phyloP scores from a whole-genome alignment of 2,888 invertebrate species.

The Drosophila yooni region DNA sequence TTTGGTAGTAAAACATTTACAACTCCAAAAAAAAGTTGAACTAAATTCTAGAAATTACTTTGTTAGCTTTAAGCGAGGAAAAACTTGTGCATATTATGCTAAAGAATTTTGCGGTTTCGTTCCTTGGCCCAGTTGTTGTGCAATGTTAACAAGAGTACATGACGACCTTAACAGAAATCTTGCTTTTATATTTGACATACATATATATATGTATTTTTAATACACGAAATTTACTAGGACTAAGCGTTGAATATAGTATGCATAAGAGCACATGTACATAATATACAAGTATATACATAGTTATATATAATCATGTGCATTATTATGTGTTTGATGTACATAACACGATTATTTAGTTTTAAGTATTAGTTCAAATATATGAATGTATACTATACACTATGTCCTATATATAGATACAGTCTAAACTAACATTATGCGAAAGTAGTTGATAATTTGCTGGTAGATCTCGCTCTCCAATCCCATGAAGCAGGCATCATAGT shows the following conservation, averaged over 20 bases:
- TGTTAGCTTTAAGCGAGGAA: background rate
- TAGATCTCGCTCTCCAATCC: slow-evolving; percentile 65
- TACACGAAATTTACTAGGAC: slow-evolving; percentile 19
- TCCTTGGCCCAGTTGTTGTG: slow-evolving; percentile 40
- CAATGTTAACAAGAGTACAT: slow-evolving; percentile 42
- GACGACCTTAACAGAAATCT: slow-evolving; percentile 33
- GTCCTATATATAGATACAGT: slow-evolving; percentile 23
- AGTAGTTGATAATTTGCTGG: slow-evolving; percentile 67
- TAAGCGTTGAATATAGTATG: slow-evolving; percentile 20
- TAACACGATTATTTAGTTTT: slow-evolving; percentile 44
- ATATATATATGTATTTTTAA: slow-evolving; percentile 40
- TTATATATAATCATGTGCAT: slow-evolving; percentile 38
- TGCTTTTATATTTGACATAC: slow-evolving; percentile 40
- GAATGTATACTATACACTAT: slow-evolving; percentile 36
- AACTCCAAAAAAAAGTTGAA: background rate
- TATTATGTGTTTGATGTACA: slow-evolving; percentile 40
- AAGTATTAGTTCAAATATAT: slow-evolving; percentile 69
- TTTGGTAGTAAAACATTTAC: background rate
- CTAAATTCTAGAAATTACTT: background rate
- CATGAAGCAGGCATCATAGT: slow-evolving; percentile 73
- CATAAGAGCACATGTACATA: slow-evolving; percentile 20
- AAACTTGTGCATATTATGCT: background rate
- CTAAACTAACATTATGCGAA: slow-evolving; percentile 74
- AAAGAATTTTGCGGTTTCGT: slow-evolving; percentile 33
- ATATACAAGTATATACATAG: slow-evolving; percentile 24